Evolutionary conservation across 2,888 invertebrate species (phyloP), one percentile per base, ranked within the genome.

Genomic region (Zeuzera pyrina): DNA sequence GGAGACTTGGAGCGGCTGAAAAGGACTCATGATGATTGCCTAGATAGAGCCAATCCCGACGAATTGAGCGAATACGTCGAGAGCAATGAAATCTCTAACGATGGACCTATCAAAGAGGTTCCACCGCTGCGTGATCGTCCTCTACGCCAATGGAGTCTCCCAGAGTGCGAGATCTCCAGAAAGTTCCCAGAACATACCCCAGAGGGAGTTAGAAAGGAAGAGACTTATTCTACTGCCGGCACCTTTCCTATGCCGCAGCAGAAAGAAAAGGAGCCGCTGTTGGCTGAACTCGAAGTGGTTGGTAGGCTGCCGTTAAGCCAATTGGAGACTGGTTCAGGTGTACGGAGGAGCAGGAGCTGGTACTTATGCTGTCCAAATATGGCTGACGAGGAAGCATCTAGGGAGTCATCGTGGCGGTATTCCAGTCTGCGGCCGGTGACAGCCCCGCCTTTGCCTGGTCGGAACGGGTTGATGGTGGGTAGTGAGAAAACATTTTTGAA

Each of bases 321-420:
- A 41, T 28, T 81, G 44, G 78, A 76, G 2, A 49, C 57, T 0
- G 50, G 61, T 0, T 49, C 67, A 0, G 74, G 74, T 2, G 77
- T 87, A 1, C 66, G 87, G 29, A 66, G 87, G 39, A 87, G 86
- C 47, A 57, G 88, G 34, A 87, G 87, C 50, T 88, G 88, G 79
- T 77, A 87, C 46, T 73, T 88, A 41, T 88, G 88, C 66, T 86
- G 86, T 38, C 83, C 84, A 0, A 73, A 81, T 23, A 64, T 72
- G 15, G 69, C 65, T 1, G 78, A 79, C 7, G 76, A 79, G 45
- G 73, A 79, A 56, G 61, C 72, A 0, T 71, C 72, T 0, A 50
- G 77, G 30, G 73, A 77, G 43, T 72, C 77, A 0, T 76, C 76
- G 6, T 79, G 81, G 81, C 48, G 81, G 35, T 77, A 81, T 34